Evolutionary conservation across 2,888 invertebrate species (phyloP).

Genomic region (Tinea pellionella): DNA sequence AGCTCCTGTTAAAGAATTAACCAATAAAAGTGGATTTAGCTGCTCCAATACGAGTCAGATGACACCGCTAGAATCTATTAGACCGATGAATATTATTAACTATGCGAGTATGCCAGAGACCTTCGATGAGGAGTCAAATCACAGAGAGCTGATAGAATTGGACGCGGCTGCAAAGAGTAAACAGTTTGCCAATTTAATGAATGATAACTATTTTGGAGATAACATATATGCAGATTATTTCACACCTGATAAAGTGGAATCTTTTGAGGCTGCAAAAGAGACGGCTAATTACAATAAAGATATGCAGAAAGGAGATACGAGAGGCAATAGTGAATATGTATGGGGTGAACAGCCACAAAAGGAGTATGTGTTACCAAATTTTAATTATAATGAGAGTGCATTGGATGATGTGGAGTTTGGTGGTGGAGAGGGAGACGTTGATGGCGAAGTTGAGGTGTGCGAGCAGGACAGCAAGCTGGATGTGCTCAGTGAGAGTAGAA

Average conservation of each 20-base stretch:
- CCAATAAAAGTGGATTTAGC: constrained; percentile 31
- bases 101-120: constrained; percentile 47
- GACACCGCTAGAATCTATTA: constrained; percentile 40
- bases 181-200: constrained; percentile 60
- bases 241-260: constrained; percentile 50
- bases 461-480: constrained; percentile 50
- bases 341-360: constrained; percentile 58
- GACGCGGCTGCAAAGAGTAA: constrained; percentile 54
- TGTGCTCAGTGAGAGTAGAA: constrained; percentile 44
- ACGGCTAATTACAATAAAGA: constrained; percentile 33
- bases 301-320: constrained; percentile 27
- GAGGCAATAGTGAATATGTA: constrained; percentile 35
- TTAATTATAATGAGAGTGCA: constrained; percentile 23
- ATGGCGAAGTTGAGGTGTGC: constrained; percentile 29
- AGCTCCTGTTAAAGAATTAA: constrained; percentile 39
- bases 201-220: constrained; percentile 60
- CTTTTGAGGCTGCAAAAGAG: constrained; percentile 36
- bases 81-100: constrained; percentile 53
- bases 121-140: constrained; percentile 52
- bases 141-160: constrained; percentile 48
- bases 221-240: constrained; percentile 62
- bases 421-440: constrained; percentile 16
- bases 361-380: constrained; percentile 57
- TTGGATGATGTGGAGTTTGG: constrained; percentile 16
- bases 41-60: constrained; percentile 24